Conservation (phyloP, 1,140 invertebrate species). For the Aphaenogaster rudis region DNA sequence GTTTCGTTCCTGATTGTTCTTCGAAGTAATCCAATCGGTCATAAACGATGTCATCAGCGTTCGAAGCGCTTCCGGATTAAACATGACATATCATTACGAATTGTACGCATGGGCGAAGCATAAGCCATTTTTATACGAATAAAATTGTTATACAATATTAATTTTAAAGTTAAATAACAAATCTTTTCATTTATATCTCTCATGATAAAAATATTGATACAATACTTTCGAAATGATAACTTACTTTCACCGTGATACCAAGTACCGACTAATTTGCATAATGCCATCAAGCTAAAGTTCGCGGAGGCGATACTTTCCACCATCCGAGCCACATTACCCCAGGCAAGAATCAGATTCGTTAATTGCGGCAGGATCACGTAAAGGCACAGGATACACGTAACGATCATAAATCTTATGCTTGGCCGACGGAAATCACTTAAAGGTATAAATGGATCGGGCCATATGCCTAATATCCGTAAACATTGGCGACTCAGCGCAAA, state of each 20-base stretch:
- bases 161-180: background rate
- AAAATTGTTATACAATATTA: background rate
- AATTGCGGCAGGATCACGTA: constrained; percentile 17
- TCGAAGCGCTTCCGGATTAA: constrained; percentile 21
- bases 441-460: constrained; percentile 4
- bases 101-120: background rate
- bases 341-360: background rate
- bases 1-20: background rate
- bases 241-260: constrained; percentile 35
- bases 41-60: constrained; percentile 17
- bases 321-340: background rate
- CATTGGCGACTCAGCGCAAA: background rate
- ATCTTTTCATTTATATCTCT: background rate
- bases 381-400: background rate
- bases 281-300: constrained; percentile 11
- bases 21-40: constrained; percentile 22
- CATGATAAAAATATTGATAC: background rate
- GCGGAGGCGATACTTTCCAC: background rate
- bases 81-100: background rate
- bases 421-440: background rate
- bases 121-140: background rate
- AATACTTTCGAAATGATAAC: background rate
- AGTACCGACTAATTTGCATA: constrained; percentile 9
- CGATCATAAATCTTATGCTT: background rate
- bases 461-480: constrained; percentile 29